Conservation (phyloP, 64 coral and sea anemone species). For the Porites lutea region DNA sequence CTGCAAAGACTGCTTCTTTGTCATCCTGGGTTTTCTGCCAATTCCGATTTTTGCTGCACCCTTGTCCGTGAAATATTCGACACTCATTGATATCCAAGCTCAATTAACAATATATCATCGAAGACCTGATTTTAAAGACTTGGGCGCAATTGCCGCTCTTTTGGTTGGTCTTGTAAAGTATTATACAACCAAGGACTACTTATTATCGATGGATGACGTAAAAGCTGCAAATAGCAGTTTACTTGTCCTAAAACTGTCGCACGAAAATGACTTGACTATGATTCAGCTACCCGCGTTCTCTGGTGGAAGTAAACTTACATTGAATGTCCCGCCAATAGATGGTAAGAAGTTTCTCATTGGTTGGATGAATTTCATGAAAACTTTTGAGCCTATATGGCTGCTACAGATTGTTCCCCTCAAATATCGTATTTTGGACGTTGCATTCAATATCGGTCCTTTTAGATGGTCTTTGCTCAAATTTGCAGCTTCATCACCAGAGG, state of each 20-base stretch:
- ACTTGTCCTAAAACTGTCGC: constrained; percentile 56
- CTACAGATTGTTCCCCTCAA: constrained; percentile 58
- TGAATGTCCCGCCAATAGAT: constrained; percentile 49
- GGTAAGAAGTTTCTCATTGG: constrained; percentile 73
- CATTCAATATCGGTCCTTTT: constrained; percentile 61
- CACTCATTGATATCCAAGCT: constrained; percentile 40
- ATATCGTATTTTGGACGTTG: constrained; percentile 50
- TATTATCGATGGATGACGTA: constrained; percentile 62
- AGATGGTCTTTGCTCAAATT: constrained; percentile 38
- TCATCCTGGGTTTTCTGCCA: constrained; percentile 50
- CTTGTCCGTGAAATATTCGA: constrained; percentile 48
- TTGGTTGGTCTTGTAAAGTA: constrained; percentile 66
- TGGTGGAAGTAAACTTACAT: constrained; percentile 17
- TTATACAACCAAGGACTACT: constrained; percentile 50
- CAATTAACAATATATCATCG: constrained; percentile 67
- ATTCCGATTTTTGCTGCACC: constrained; percentile 83
- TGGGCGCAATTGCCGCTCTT: constrained; percentile 41
- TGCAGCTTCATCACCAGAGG: constrained; percentile 75
- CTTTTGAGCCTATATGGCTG: constrained; percentile 69
- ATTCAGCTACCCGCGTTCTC: constrained; percentile 43
- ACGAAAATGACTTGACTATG: constrained; percentile 39
- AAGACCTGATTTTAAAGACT: constrained; percentile 48
- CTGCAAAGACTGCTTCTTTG: constrained; percentile 82
- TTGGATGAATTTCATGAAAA: constrained; percentile 79
- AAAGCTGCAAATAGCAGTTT: constrained; percentile 57